Evolutionary conservation across 1,140 invertebrate species (phyloP).

Genomic region (Sycobia sp.): DNA sequence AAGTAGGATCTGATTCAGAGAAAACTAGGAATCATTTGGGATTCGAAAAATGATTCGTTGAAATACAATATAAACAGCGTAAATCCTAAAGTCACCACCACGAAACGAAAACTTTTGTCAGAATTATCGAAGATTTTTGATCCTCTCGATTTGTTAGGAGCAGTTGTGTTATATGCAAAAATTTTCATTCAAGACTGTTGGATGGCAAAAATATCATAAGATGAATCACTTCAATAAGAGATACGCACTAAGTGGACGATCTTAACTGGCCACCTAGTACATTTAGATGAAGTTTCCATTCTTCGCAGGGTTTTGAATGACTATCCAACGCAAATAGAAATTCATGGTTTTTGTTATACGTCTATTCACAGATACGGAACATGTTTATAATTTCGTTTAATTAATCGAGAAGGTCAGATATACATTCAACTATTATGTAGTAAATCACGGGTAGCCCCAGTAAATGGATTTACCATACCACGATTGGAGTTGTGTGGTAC

Average conservation of each 20-base stretch:
- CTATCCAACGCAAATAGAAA: background rate
- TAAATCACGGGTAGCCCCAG: background rate
- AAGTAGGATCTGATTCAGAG: background rate
- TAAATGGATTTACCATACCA: background rate
- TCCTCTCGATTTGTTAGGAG: background rate
- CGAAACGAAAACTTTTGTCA: background rate
- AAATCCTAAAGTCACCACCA: background rate
- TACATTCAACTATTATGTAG: background rate
- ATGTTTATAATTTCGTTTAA: background rate
- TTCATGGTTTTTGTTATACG: too few relatives aligned
- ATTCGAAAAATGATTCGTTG: background rate
- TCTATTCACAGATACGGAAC: background rate
- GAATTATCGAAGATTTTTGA: slow-evolving; percentile 1
- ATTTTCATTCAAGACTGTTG: slow-evolving; percentile 9
- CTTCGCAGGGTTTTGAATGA: background rate
- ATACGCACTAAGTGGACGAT: background rate
- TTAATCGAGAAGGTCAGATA: background rate
- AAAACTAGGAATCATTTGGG: background rate
- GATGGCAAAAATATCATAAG: background rate
- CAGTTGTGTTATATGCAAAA: background rate
- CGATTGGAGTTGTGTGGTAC: slow-evolving; percentile 26
- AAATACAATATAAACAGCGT: background rate
- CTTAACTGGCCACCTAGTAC: background rate
- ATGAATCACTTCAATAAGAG: slow-evolving; percentile 2
- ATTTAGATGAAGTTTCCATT: background rate